Base-by-base conservation (phyloP, 2,113 vertebrate genomes). In the Lathamus discolor region DNA sequence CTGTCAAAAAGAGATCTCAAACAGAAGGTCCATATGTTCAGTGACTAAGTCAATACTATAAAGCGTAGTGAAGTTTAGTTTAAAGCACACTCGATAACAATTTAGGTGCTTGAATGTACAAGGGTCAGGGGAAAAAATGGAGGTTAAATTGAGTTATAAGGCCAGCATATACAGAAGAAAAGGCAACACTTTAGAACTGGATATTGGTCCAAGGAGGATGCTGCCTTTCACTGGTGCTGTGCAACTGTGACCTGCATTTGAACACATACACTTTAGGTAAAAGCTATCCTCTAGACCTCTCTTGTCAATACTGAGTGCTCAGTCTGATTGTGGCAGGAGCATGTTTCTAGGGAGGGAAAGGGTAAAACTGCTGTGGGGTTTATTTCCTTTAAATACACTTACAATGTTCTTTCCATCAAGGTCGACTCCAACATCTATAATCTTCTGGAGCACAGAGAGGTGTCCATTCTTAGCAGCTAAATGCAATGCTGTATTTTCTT, bases 401-500 rank as follows among this genome's bases (percentile, higher is more conserved):
- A 99, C 99, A 14, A 10, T 54, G 39, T 99, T 99, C 86, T 88
- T 98, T 54, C 98, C 98, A 69, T 99, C 98, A 11, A 98, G 90
- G 41, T 97, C 97, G 49, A 98, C 94, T 88, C 98, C 96, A 0
- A 97, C 95, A 64, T 98, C 98, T 81, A 99, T 23, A 6, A 99
- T 98, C 95, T 96, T 98, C 96, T 97, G 98, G 46, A 99, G 94
- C 69, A 99, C 98, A 3, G 97, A 95, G 9, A 90, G 23, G 37
- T 98, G 98, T 13, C 99, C 99, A 14, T 92, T 96, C 93, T 95
- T 96, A 3, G 98, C 98, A 70, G 98, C 98, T 74, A 99, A 97
- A 95, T 99, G 99, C 48, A 99, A 86, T 7, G 98, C 98, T 2
- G 98, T 98, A 92, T 99, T 98, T 91, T 98, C 97, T 72, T 99